A percentile compares a stretch with the other conserved stretches of the same genome.
Evolutionary conservation across 2,797 vertebrate species (phyloP).

Genomic region (Notoglanidium macrostoma): DNA sequence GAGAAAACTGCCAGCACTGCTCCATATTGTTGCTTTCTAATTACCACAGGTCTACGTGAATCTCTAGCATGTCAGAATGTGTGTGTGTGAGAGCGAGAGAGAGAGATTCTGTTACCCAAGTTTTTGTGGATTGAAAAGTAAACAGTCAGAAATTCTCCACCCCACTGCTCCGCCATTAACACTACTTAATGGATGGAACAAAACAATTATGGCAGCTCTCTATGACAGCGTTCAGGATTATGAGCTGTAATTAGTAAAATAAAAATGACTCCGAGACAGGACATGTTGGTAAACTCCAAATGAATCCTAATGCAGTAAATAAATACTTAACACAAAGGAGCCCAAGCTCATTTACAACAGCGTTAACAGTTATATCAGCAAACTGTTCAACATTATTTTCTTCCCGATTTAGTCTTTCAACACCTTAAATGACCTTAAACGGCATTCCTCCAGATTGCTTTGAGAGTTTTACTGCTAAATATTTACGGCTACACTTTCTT

Average conservation of each 20-base stretch:
- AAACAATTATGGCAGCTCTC: constrained; percentile 64
- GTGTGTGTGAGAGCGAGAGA: constrained; percentile 17
- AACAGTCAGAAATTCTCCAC: constrained; percentile 57
- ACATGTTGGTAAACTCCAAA: constrained; percentile 47
- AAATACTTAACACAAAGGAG: constrained; percentile 15
- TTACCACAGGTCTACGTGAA: constrained; percentile 38
- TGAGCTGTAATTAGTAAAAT: constrained; percentile 69
- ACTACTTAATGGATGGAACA: constrained; percentile 55
- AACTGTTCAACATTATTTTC: neutral
- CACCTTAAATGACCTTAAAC: neutral
- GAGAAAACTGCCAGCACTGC: constrained; percentile 30
- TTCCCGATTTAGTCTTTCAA: neutral
- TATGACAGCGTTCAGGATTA: constrained; percentile 65
- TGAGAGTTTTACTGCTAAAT: neutral
- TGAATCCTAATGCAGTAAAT: constrained; percentile 43
- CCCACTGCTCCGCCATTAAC: constrained; percentile 58
- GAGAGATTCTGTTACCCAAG: constrained; percentile 48
- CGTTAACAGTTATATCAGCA: neutral
- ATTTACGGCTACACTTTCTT: neutral
- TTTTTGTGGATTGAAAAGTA: constrained; percentile 53
- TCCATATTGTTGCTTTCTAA: constrained; percentile 35
- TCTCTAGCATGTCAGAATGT: constrained; percentile 13
- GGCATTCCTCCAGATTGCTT: neutral
- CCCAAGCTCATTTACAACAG: neutral
- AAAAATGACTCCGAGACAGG: constrained; percentile 50